These are phyloP conservation scores for Holothuria scabra DNA, from an alignment of 53 echinoderm and acorn worm species.

Conservation along the genomic window DNA sequence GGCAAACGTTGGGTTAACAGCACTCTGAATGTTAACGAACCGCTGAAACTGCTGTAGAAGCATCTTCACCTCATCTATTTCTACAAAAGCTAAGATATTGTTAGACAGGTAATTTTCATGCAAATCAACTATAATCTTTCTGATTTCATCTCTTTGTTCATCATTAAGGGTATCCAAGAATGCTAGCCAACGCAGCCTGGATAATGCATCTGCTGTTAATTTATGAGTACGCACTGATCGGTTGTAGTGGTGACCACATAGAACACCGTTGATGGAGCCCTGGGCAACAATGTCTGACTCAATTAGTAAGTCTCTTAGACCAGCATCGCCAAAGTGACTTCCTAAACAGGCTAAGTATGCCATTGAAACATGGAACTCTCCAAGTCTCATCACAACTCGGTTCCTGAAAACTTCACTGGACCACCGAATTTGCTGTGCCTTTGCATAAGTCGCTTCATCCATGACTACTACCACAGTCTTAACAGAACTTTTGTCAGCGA, in stretches of 20 bases:
- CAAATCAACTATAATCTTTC: neutral
- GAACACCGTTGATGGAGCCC: conserved; percentile 46
- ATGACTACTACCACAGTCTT: conserved; percentile 54
- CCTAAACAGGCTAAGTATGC: conserved; percentile 54
- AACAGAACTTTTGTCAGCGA: conserved; percentile 40
- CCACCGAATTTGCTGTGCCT: conserved; percentile 57
- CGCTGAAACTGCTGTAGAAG: neutral
- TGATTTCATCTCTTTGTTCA: neutral
- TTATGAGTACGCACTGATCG: conserved; percentile 43
- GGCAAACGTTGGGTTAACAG: neutral
- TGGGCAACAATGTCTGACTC: conserved; percentile 53
- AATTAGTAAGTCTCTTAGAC: conserved; percentile 32
- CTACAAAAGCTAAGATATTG: neutral
- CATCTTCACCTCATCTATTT: neutral
- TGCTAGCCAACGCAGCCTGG: conserved; percentile 43
- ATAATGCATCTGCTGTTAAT: conserved; percentile 31
- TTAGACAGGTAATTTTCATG: neutral
- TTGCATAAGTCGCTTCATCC: conserved; percentile 68
- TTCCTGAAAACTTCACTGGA: conserved; percentile 31
- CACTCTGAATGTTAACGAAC: neutral
- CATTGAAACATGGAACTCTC: conserved; percentile 58
- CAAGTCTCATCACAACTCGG: conserved; percentile 49
- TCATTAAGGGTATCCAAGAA: neutral
- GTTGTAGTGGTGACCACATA: conserved; percentile 51
- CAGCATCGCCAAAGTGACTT: conserved; percentile 53